Conservation (phyloP, 1,140 invertebrate genomes). For the Metopolophium dirhodum region DNA sequence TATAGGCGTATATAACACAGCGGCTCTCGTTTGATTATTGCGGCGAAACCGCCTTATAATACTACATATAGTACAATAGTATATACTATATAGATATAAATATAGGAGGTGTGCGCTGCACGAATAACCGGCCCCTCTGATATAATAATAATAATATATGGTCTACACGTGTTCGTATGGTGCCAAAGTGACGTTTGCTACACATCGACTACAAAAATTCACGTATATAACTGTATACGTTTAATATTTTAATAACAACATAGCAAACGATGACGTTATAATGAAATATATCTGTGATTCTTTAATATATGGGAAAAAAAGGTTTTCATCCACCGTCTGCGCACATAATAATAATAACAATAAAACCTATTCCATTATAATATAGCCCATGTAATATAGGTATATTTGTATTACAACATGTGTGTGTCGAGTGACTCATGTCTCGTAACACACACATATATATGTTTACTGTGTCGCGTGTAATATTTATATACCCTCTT, state of each 20-base stretch:
- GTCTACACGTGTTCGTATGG: neutral
- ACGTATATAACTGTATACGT: neutral
- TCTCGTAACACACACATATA: too few species aligned
- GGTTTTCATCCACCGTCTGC: neutral
- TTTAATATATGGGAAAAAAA: slow-evolving; percentile 11
- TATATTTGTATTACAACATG: neutral
- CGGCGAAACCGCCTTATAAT: neutral
- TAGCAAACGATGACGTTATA: neutral
- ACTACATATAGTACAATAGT: neutral
- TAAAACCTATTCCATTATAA: neutral
- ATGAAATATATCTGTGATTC: neutral
- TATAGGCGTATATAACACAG: neutral
- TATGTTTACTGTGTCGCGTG: neutral
- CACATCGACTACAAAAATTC: neutral
- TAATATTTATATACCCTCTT: slow-evolving; percentile 17
- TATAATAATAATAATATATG: neutral
- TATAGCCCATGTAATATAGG: neutral
- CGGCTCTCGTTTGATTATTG: slow-evolving; percentile 24
- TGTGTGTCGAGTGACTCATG: slow-evolving; percentile 21
- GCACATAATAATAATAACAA: neutral
- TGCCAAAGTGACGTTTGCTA: neutral
- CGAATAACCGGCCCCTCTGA: neutral
- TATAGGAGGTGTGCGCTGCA: neutral
- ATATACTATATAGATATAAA: neutral
- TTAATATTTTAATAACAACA: neutral